Evolutionary conservation across 2,797 vertebrate genomes (phyloP), one percentile per base, ranked within the genome.

Genomic region (Amazona ochrocephala): DNA sequence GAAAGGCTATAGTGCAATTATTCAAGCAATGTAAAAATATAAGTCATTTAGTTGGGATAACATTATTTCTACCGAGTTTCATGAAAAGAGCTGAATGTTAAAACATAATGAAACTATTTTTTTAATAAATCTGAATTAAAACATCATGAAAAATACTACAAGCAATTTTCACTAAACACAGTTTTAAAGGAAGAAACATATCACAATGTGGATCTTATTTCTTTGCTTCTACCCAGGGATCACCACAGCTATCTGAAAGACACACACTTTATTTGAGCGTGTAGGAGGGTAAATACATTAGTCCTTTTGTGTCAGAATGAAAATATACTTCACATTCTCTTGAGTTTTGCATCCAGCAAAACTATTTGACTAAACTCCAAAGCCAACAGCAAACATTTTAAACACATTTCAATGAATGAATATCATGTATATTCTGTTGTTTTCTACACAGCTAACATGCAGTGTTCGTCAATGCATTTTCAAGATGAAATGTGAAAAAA

Each of bases 291-390:
- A 90, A 78, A 89, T 91, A 67, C 18, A 73, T 85, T 47, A 96
- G 77, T 56, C 64, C 62, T 64, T 92, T 64, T 74, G 76, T 76
- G 78, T 76, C 44, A 84, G 51, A 96, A 91, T 24, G 79, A 94
- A 95, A 96, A 94, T 94, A 95, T 56, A 96, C 74, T 95, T 85
- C 51, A 67, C 19, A n/a, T 93, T 88, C 94, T 86, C 93, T 76
- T 45, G 85, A 93, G 79, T 84, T 91, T 94, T 86, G 77, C 26
- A 70, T 62, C 48, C 73, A 81, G 26, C 60, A 91, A 64, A 94
- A 76, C 41, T 86, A 91, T 81, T 78, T 96, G 87, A 95, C 87
- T 82, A 32, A 96, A 90, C 48, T 96, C 89, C 93, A 96, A 95
- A 86, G 83, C 30, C 77, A 92, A 91, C 48, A 94, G 72, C 0